Base-by-base conservation (phyloP, 2,888 invertebrate species). In the Patella ulyssiponensis region DNA sequence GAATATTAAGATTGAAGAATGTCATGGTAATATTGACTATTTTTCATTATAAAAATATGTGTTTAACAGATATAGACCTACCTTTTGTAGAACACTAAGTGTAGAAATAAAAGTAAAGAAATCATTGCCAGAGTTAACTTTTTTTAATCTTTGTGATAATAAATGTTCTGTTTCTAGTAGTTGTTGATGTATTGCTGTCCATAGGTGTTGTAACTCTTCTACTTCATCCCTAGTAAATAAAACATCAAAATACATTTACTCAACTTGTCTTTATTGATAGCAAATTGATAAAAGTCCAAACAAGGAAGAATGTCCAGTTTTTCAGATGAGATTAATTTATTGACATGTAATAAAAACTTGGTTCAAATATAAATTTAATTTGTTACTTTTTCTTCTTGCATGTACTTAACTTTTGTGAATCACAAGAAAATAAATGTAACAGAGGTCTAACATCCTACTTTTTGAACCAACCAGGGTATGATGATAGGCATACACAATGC, bases 131-230 rank as follows among this genome's bases (percentile, higher is more conserved):
- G 83, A 75, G 17, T 82, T 74, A 3, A 88, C 79, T 3, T 82
- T 75, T 51, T 80, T 81, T 73, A 88, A 78, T 51, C 90, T 75
- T 27, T 81, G 77, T 4, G 83, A 79, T 17, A 90, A 78, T 44
- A 84, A 80, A 11, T 84, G 84, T 76, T 89, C 90, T 83, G 85
- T 87, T 72, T 87, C 86, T 70, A 76, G 69, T 2, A 88, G 82
- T 78, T 90, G 87, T 69, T 85, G 83, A 69, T 82, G 80, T 5
- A 90, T 85, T 78, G 88, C 87, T n/a, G 79, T 76, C 83, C 87
- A 86, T 70, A 89, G 79, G 33, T 79, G 80, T 69, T 87, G 85
- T 27, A 89, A 78, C 74, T 87, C 86, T 52, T 87, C 87, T 27
- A 88, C 77, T 53, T 88, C 88, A 14, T 83, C 84, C 71, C 89